A percentile compares a stretch with the other conserved stretches of the same genome.
These are phyloP conservation scores for Temnothorax curvispinosus DNA, from an alignment of 1,140 invertebrate genomes.

Conservation along the genomic window DNA sequence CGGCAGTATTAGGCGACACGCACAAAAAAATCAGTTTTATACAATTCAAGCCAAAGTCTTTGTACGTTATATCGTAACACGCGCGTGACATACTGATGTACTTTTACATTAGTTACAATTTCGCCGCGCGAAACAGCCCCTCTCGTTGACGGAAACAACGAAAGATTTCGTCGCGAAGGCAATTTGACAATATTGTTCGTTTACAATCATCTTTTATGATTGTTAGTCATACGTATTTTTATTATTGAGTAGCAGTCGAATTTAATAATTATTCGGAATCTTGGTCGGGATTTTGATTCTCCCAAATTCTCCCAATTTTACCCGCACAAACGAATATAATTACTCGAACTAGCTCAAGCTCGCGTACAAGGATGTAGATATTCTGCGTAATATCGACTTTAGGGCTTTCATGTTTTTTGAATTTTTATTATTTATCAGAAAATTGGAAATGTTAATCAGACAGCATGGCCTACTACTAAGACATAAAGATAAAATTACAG, in stretches of 20 bases:
- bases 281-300: neutral
- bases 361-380: slow-evolving; percentile 1
- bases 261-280: slow-evolving; percentile 6
- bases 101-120: slow-evolving; percentile 32
- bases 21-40: slow-evolving; percentile 68
- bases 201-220: slow-evolving; percentile 15
- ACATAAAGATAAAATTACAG: slow-evolving; percentile 25
- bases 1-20: slow-evolving; percentile 46
- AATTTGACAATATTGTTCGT: neutral
- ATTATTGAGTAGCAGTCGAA: neutral
- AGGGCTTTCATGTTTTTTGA: neutral
- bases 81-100: slow-evolving; percentile 23
- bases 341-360: neutral
- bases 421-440: neutral
- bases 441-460: neutral
- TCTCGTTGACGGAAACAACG: slow-evolving; percentile 10
- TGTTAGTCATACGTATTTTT: slow-evolving; percentile 17
- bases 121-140: neutral
- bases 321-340: slow-evolving; percentile 15
- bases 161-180: slow-evolving; percentile 12
- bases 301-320: neutral
- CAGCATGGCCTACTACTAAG: slow-evolving; percentile 7
- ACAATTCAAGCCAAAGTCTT: slow-evolving; percentile 51
- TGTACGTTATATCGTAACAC: slow-evolving; percentile 45
- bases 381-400: slow-evolving; percentile 6